Percentiles rank a stretch among this genome's conserved stretches.
These are phyloP conservation scores for Tinea semifulvella DNA, from an alignment of 2,888 invertebrate genomes.

Conservation along the genomic window DNA sequence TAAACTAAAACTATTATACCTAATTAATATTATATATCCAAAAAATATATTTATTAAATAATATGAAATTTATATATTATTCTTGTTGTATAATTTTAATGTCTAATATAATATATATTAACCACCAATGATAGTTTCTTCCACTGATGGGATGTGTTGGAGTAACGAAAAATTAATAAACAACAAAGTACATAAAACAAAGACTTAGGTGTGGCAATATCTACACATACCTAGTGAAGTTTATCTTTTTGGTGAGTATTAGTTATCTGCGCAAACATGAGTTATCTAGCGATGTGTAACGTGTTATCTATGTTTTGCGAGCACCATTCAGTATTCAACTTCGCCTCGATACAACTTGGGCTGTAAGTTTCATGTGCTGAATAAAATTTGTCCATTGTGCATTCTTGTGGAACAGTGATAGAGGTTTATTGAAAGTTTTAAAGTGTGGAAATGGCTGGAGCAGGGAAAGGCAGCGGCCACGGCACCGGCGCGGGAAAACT, in stretches of 20 bases:
- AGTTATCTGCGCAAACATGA: conserved; percentile 54
- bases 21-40: too few species aligned
- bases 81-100: too few species aligned
- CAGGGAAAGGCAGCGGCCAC: conserved; percentile 57
- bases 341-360: not conserved
- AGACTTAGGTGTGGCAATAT: conserved; percentile 54
- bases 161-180: too few species aligned
- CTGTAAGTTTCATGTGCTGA: conserved; percentile 10
- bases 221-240: conserved; percentile 24
- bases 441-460: conserved; percentile 40
- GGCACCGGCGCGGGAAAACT: conserved; percentile 67
- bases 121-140: too few species aligned
- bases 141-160: too few species aligned
- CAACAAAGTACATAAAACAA: conserved; percentile 17
- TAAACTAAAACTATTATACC: too few species aligned
- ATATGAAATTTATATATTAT: too few species aligned
- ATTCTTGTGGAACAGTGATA: conserved; percentile 24
- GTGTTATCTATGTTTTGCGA: conserved; percentile 37
- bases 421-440: conserved; percentile 21
- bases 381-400: conserved; percentile 6
- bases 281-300: conserved; percentile 52
- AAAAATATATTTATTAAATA: too few species aligned
- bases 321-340: conserved; percentile 25
- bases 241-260: conserved; percentile 33
- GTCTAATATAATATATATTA: too few species aligned